Base-by-base conservation (phyloP, 2,113 vertebrate species). In the Raphicerus campestris region DNA sequence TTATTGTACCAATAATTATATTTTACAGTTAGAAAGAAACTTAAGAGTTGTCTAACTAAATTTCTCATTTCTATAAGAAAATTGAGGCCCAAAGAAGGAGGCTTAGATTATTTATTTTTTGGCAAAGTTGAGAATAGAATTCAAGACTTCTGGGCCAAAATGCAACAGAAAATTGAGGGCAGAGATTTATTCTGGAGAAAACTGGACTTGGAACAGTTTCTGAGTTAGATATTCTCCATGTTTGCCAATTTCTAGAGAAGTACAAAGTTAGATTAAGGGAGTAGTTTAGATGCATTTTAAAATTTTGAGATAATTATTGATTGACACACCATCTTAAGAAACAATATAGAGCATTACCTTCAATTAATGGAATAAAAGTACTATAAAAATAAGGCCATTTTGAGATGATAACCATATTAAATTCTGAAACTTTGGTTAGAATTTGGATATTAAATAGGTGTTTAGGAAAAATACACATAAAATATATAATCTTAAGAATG, bases 31-130 rank as follows among this genome's bases (percentile, higher is more conserved):
- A 97, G 58, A 58, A 58, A 78, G 17, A 83, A 75, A 6, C 16
- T 24, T 84, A 58, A 86, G 89, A 53, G 10, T 89, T 58, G 73
- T 39, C 15, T 73, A 92, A 56, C n/a, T 86, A 17, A 51, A 6
- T 61, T 6, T 17, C 2, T 87, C n/a, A 47, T 92, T 94, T 95
- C 73, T 28, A 17, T 63, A 39, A 88, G 86, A 93, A 96, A 93
- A 78, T 51, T 87, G 81, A 94, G 63, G 14, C 19, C 66, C 66
- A 91, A 80, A 85, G n/a, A 91, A 91, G 10, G 92, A 93, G 83
- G n/a, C 20, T 84, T 94, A 60, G 24, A 49, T 85, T 22, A 94
- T 73, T 97, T 14, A 49, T 70, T 93, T 89, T 87, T 63, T 95
- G 53, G 28, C 10, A 87, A 92, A 78, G 4, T 17, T 92, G 42